Evolutionary conservation across 1,140 invertebrate genomes (phyloP), one percentile per base, ranked within the genome.

Genomic region (Megathymus violae): DNA sequence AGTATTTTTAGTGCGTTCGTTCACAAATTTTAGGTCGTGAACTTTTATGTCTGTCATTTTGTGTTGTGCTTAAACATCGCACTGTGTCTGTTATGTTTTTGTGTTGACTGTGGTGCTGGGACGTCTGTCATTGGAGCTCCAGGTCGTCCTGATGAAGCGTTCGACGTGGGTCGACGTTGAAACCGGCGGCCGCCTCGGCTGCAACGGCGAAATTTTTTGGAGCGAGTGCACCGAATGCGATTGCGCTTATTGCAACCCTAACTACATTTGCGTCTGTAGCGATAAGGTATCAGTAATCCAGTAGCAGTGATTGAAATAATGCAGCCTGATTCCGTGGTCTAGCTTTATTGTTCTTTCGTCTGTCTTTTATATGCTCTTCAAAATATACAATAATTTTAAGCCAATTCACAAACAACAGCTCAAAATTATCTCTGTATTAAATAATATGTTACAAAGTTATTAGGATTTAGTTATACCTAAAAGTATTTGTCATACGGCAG

Each of bases 151-250:
- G 74, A 91, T 92, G 91, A 91, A 89, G 88, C 88, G 89, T 34
- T 82, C 88, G 78, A 87, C 88, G 85, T 92, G 91, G 91, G 83
- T 92, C 76, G 89, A 91, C 72, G 88, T 91, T 79, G 89, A 91
- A 84, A 82, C 86, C 74, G 85, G 87, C 81, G 84, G 88, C 83
- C 86, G 87, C 52, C 80, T 92, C 68, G 91, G 91, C 80, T 92
- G 91, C 88, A 91, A 92, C 88, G 91, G 90, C 75, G 91, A 91
- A 69, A 91, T 92, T 56, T 92, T 91, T 73, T 92, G 91, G 91
- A 92, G 87, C 82, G 89, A 92, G 76, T 92, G 90, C 73, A 73
- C 80, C 47, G 89, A 92, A 71, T 92, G 91, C 67, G 90, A 92
- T 74, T 92, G 91, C 78, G 70, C 85, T 54, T 89, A 92, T 70